A percentile compares a stretch with the other conserved stretches of the same genome.
Evolutionary conservation across 2,888 invertebrate species (phyloP).

Genomic region (Nemotelus nigrinus): DNA sequence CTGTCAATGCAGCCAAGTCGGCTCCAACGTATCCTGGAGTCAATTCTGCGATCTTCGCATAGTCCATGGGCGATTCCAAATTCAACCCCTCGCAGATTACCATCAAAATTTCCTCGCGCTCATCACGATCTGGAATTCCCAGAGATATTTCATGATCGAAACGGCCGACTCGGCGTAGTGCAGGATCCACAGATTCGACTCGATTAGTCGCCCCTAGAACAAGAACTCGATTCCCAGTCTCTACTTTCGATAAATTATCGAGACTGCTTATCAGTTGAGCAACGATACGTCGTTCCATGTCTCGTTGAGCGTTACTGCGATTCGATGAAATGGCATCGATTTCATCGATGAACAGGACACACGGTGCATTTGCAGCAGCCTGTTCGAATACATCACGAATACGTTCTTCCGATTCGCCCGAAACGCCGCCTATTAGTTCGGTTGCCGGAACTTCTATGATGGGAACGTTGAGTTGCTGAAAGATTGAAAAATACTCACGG

Average conservation of each 20-base stretch:
- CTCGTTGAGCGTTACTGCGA: constrained; percentile 87
- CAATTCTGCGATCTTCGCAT: constrained; percentile 77
- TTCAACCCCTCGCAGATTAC: constrained; percentile 77
- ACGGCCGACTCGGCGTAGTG: constrained; percentile 88
- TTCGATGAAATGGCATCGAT: constrained; percentile 96
- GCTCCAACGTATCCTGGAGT: constrained; percentile 98
- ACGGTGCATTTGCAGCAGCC: constrained; percentile 82
- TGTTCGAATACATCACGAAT: constrained; percentile 91
- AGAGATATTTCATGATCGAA: constrained; percentile 94
- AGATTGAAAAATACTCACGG: constrained; percentile 24
- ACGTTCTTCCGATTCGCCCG: constrained; percentile 94
- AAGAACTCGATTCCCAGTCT: constrained; percentile 66
- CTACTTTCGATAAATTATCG: constrained; percentile 71
- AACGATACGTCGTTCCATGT: constrained; percentile 96
- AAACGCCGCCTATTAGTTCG: constrained; percentile 92
- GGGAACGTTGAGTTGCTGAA: constrained; percentile 82
- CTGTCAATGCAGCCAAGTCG: constrained; percentile 85
- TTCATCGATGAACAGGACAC: constrained; percentile 94
- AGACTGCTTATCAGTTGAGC: constrained; percentile 90
- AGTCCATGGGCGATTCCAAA: constrained; percentile 76
- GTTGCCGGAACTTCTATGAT: constrained; percentile 90
- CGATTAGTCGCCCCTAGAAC: constrained; percentile 97
- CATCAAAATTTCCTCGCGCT: constrained; percentile 81
- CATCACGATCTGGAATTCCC: constrained; percentile 89
- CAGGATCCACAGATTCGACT: constrained; percentile 92